Base-by-base conservation (phyloP, 2,113 vertebrate species). In the Xiphophorus hellerii region DNA sequence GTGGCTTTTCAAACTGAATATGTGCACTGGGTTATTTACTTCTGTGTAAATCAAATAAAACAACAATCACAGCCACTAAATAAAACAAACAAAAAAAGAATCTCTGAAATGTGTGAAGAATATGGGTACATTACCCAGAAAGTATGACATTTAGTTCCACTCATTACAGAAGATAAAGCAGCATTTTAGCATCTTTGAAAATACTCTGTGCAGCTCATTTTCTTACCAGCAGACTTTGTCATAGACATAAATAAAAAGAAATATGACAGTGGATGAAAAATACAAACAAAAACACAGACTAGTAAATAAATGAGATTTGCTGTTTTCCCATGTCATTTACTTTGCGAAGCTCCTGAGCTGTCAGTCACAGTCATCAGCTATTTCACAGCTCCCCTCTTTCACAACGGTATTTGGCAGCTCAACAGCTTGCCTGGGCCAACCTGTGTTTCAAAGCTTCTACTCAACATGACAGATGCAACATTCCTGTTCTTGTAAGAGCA, bases 381-480 rank as follows among this genome's bases (percentile, higher is more conserved):
- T 27, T 71, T 82, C 81, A 80, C 78, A 80, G 61, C 84, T 87
- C 64, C 81, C 72, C 78, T 83, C 70, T 72, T 71, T 84, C 84
- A 84, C 76, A 73, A 14, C 71, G 77, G 78, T 68, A 48, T 69
- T 84, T 77, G 77, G 76, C 84, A 77, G 77, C 75, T 73, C 37
- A 33, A 58, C 31, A 63, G 83, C 72, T 60, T 76, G 73, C 69
- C 39, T 27, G 31, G 70, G 71, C 70, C 84, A 80, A 80, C 72
- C 29, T 66, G 70, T 51, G 76, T 78, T 76, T 81, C 69, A 72
- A 81, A 74, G 70, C 74, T 70, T 81, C 51, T 48, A 22, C 77
- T 71, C 42, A 14, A 74, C 5, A 29, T 84, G 83, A 74, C 70
- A 78, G 65, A 68, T 85, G 73, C 64, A 51, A 73, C 39, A 69